Evolutionary conservation across 2,888 invertebrate genomes (phyloP), one percentile per base, ranked within the genome.

Genomic region (Autographa gamma): DNA sequence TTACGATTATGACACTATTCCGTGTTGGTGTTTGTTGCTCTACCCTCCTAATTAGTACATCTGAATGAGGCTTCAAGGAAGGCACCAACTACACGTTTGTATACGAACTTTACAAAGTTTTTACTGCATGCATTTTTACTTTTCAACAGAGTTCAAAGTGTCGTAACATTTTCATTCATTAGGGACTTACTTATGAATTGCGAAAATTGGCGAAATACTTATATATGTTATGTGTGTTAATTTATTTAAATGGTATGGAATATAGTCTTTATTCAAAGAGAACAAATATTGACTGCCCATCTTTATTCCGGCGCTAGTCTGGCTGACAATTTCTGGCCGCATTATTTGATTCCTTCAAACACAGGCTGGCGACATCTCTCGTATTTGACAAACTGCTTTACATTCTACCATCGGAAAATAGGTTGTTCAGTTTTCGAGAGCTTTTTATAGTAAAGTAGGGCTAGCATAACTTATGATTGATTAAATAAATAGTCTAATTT

Each of bases 281-380:
- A 48, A 54, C 6, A 0, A 25, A 56, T 63, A 72, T 25, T 25
- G 1, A 2, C 41, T 60, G 54, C 41, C 59, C 67, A 76, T 85
- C 84, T 73, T 81, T 87, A 86, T 89, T 89, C 86, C 61, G 69
- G 73, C 77, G 80, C 79, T 82, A 75, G 81, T 79, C 74, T 79
- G 77, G 68, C 79, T 85, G 85, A 85, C 86, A 86, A 85, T 85
- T 43, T 83, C 71, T 82, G 76, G 83, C 82, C 84, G 79, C 73
- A 85, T 89, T 89, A 89, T 90, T 89, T 86, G 86, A 87, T 88
- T 89, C 80, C 69, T 78, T 83, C 82, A 86, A 85, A 85, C 85
- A 85, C 71, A 73, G 76, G 71, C 74, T 80, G 83, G 67, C 73
- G 79, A 79, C 70, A 74, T 69, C 70, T 61, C 63, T 4, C 7